Evolutionary conservation across 2,888 invertebrate species (phyloP), one percentile per base, ranked within the genome.

Genomic region (Unio delphinus): DNA sequence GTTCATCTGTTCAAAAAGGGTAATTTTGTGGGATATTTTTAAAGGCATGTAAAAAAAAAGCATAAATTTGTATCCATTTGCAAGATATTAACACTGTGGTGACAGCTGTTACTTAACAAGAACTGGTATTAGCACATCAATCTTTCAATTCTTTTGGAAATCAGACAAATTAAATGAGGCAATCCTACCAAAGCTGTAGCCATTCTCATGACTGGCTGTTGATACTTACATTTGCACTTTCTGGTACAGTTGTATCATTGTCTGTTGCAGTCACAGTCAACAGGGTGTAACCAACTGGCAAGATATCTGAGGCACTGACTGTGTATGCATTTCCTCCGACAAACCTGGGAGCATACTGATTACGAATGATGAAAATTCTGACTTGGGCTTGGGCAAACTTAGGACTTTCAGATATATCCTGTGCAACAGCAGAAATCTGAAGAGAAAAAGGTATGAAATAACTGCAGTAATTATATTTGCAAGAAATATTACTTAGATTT

Each of bases 331-430:
- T 62, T 6, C 54, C 23, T 30, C 28, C 61, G 28, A 7, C 7
- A 34, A 81, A 81, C 23, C 28, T 28, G 15, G 83, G 83, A 20
- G 74, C 65, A 64, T 28, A 60, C 45, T 65, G 57, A 64, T 83
- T 83, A 18, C 83, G 73, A 6, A 80, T 75, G 54, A 83, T 77
- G 23, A 62, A 64, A 1, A 83, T 64, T 11, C 59, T 69, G 11
- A 83, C 73, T 17, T 55, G 68, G 18, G 73, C 68, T 20, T 73
- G 70, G 8, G 73, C 73, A 30, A 65, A 67, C 70, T 76, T 80
- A 2, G 80, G 81, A n/a, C 45, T 23, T 15, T 54, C 59, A 15
- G 82, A 78, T 23, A 65, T 54, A 68, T 82, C 82, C 61, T 69
- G 73, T 18, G 80, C 82, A 45, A 69, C 65, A 6, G 80, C 75